Conservation (phyloP, 2,888 invertebrate species). For the Agonum fuliginosum region DNA sequence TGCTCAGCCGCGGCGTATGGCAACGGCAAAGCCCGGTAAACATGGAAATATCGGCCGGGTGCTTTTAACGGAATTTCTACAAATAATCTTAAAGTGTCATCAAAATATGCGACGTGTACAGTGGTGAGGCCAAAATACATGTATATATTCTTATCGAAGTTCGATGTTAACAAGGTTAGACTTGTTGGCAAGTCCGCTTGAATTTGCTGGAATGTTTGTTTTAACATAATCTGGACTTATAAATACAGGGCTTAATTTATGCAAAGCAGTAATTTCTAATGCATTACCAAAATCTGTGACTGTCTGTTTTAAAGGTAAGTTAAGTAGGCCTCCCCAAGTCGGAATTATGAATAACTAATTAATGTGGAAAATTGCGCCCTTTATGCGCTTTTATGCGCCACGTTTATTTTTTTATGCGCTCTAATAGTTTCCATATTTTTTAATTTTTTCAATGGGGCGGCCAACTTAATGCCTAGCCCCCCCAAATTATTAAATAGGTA, state of each 20-base stretch:
- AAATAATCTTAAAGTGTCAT: conserved; percentile 8
- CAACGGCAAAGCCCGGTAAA: conserved; percentile 8
- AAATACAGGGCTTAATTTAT: conserved; percentile 36
- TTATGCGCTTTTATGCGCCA: too few species aligned
- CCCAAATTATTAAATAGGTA: too few species aligned
- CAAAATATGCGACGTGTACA: neutral
- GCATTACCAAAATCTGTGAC: neutral
- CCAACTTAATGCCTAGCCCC: too few species aligned
- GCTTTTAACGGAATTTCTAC: conserved; percentile 36
- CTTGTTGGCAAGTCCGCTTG: neutral
- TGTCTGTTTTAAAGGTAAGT: too few species aligned
- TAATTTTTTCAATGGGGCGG: too few species aligned
- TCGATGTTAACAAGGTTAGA: conserved; percentile 3
- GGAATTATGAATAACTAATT: too few species aligned
- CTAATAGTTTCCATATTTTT: too few species aligned
- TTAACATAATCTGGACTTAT: neutral
- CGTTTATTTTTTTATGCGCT: too few species aligned
- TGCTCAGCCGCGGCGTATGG: neutral
- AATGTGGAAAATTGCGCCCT: too few species aligned
- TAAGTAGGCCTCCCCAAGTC: too few species aligned
- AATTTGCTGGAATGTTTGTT: neutral
- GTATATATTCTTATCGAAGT: conserved; percentile 11
- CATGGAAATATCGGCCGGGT: conserved; percentile 10
- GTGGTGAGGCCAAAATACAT: conserved; percentile 10
- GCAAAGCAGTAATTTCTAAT: conserved; percentile 12